These are phyloP conservation scores for Emydocephalus ijimae DNA, from an alignment of 2,113 vertebrate genomes.

Conservation along the genomic window DNA sequence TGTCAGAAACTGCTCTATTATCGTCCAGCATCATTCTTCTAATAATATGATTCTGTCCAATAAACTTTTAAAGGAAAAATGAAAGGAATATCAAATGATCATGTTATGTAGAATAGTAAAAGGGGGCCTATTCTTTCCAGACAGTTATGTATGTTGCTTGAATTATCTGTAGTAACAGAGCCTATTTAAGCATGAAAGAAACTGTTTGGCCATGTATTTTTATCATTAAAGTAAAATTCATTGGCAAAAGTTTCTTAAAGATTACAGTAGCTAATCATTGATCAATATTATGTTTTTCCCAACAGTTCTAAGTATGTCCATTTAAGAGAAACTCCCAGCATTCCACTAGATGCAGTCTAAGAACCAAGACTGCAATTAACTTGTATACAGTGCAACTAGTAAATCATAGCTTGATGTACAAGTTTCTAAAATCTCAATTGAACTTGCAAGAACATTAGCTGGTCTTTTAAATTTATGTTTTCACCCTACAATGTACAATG, in stretches of 20 bases:
- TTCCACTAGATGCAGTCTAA: background rate
- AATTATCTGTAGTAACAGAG: background rate
- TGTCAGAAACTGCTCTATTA: background rate
- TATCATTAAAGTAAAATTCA: background rate
- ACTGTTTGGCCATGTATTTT: background rate
- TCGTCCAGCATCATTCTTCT: background rate
- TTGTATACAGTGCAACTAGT: background rate
- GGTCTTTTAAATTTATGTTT: background rate
- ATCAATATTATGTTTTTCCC: background rate
- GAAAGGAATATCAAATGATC: background rate
- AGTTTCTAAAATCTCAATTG: background rate
- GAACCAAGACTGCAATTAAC: background rate
- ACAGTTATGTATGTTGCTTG: background rate
- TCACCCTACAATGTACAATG: background rate
- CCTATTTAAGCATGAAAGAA: rapidly evolving
- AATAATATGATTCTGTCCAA: constrained; percentile 27
- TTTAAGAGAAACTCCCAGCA: background rate
- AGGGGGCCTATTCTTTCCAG: background rate
- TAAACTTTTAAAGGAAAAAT: constrained; percentile 14
- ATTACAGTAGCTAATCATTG: background rate
- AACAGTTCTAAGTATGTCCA: background rate
- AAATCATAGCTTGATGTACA: background rate
- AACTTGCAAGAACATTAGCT: background rate
- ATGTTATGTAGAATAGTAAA: background rate
- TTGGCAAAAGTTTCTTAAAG: background rate